Conservation (phyloP, 2,113 vertebrate genomes). For the Verasper variegatus region DNA sequence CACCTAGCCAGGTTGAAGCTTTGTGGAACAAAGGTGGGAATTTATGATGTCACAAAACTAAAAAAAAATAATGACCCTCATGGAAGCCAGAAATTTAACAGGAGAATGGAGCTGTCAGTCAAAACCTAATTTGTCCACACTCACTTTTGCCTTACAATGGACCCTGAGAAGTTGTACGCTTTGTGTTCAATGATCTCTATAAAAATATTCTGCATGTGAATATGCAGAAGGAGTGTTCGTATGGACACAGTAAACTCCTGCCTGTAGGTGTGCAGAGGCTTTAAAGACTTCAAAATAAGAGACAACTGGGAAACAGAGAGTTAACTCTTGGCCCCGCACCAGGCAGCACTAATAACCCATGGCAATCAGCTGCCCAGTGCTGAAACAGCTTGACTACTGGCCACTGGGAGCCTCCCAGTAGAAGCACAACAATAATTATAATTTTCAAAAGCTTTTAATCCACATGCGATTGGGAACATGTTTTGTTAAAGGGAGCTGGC, state of each 20-base stretch:
- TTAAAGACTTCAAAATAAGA: conserved; percentile 28
- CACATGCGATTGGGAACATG: not conserved
- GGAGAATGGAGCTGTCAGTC: not conserved
- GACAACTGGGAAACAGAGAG: conserved; percentile 14
- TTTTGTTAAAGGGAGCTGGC: not conserved
- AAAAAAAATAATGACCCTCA: not conserved
- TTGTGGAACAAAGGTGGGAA: not conserved
- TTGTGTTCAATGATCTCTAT: no score
- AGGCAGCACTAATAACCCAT: conserved; percentile 25
- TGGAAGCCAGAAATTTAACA: not conserved
- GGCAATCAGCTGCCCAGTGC: conserved; percentile 19
- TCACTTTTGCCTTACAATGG: not conserved
- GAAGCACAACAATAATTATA: not conserved
- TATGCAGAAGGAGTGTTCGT: no score
- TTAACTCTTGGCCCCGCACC: conserved; percentile 20
- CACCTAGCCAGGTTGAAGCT: not conserved
- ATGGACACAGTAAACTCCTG: no score
- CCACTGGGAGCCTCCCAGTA: conserved; percentile 30
- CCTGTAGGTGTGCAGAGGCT: not conserved
- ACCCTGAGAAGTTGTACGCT: no score
- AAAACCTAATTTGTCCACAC: not conserved
- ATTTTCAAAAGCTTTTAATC: no score
- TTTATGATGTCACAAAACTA: not conserved
- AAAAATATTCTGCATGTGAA: no score
- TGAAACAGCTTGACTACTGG: conserved; percentile 8